Evolutionary conservation across 2,888 invertebrate species (phyloP).

Genomic region (Agrochola macilenta): DNA sequence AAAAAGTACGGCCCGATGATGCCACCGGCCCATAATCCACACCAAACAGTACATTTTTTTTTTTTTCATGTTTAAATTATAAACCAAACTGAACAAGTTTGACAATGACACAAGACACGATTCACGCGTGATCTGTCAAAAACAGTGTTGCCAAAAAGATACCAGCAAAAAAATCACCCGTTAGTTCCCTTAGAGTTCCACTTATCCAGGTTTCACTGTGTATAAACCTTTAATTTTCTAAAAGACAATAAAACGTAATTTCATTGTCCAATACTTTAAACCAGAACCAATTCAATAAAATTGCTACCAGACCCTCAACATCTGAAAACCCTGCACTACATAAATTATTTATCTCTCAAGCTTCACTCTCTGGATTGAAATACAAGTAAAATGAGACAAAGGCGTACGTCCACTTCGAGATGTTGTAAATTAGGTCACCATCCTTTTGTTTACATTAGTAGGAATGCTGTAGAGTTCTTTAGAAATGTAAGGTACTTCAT

Average conservation of each 20-base stretch:
- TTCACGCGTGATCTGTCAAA: too few species aligned
- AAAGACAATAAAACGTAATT: neutral
- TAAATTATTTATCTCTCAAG: slow-evolving; percentile 54
- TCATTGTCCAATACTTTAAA: neutral
- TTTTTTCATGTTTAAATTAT: too few species aligned
- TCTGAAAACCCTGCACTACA: slow-evolving; percentile 20
- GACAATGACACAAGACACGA: too few species aligned
- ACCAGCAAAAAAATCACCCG: too few species aligned
- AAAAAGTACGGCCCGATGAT: too few species aligned
- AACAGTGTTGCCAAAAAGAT: too few species aligned
- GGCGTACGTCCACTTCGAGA: slow-evolving; percentile 46
- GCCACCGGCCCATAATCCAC: too few species aligned
- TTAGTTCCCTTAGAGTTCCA: neutral
- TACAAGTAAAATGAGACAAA: slow-evolving; percentile 54
- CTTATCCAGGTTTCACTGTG: neutral
- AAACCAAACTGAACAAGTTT: too few species aligned
- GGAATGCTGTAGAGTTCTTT: slow-evolving; percentile 31
- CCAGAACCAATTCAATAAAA: slow-evolving; percentile 5
- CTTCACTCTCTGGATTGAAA: slow-evolving; percentile 57
- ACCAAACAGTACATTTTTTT: too few species aligned
- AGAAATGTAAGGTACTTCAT: slow-evolving; percentile 31
- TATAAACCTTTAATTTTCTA: neutral
- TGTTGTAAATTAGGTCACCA: slow-evolving; percentile 63
- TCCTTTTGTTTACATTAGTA: slow-evolving; percentile 52
- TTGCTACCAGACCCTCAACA: neutral